Base-by-base conservation (phyloP, 2,888 invertebrate species). In the Archaeoteleia sp. region DNA sequence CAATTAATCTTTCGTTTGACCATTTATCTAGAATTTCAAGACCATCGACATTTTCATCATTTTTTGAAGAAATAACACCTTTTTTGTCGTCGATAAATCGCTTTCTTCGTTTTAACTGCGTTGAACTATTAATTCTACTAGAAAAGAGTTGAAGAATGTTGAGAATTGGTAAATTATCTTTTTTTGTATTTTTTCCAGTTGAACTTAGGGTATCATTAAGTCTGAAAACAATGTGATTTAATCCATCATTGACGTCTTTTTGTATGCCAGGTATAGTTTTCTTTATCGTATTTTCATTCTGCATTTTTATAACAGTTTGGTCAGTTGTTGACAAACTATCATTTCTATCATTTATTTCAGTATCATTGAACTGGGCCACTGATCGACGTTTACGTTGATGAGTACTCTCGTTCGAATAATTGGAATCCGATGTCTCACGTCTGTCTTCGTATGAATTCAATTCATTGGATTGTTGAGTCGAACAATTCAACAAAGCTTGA, bases 401-500 rank as follows among this genome's bases (percentile, higher is more conserved):
- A 30, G 10, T 2, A 10, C 10, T 30, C 10, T 30, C 30, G 2
- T 10, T 8, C 8, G 8, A 2, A 9, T 30, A 2, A 30, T 46
- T 23, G 10, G 23, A 10, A 29, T 8, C 5, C n/a, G n/a, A n/a
- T n/a, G n/a, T n/a, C n/a, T n/a, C n/a, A n/a, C n/a, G n/a, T n/a
- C n/a, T n/a, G n/a, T n/a, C n/a, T n/a, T n/a, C n/a, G n/a, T n/a
- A n/a, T n/a, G n/a, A n/a, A n/a, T n/a, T n/a, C n/a, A n/a, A n/a
- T n/a, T 20, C 20, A 20, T 20, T 2, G 12, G 1, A 1, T 32
- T 2, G 5, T 25, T 37, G 14, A 15, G 25, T 53, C 3, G 72
- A 61, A 13, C 72, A 74, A 39, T 77, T 76, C 1, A 77, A 57
- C n/a, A 77, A 43, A 10, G 69, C 61, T 13, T 51, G 65, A 2